Base-by-base conservation (phyloP, 2,888 invertebrate species). In the Hartigia nigra region DNA sequence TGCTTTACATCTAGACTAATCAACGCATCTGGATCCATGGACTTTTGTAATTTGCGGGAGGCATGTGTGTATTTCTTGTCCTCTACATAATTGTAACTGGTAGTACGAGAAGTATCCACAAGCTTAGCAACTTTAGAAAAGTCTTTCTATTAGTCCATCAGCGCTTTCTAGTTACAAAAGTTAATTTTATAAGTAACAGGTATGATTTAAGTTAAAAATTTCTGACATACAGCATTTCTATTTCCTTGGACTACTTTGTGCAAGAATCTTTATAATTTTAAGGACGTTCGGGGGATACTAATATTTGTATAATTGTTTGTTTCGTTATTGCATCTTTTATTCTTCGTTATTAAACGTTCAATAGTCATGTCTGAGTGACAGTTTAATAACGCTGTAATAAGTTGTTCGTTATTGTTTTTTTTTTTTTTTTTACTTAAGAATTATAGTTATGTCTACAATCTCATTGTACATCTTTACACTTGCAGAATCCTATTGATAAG, bases 401-500 rank as follows among this genome's bases (percentile, higher is more conserved):
- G 36, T 39, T 23, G 75, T 36, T 70, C 69, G 31, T 74, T 55
- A 36, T n/a, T 79, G 70, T 12, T 37, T 9, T 32, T 3, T 23
- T 34, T 75, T 23, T 76, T 36, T 81, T 75, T 78, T 37, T 12
- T 14, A 37, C 37, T 37, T 12, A 12, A 37, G 12, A 37, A 37
- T 4, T 37, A 37, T 4, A 12, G 12, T 37, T 37, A 12, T 37
- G 4, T 12, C n/a, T 37, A 37, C 37, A 4, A 37, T 37, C 12
- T 37, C 4, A 37, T 12, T 37, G 12, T 37, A 37, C 12, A 37
- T 72, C 76, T 36, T 80, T 75, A 76, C 32, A 39, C 36, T 81
- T 81, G 12, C 81, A 92, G 92, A 90, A 91, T 85, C 88, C 91
- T 23, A 89, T 92, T 36, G 87, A 90, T 23, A 89, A 88, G 77